These are phyloP conservation scores for Naja naja DNA, from an alignment of 2,113 vertebrate species.

Conservation along the genomic window DNA sequence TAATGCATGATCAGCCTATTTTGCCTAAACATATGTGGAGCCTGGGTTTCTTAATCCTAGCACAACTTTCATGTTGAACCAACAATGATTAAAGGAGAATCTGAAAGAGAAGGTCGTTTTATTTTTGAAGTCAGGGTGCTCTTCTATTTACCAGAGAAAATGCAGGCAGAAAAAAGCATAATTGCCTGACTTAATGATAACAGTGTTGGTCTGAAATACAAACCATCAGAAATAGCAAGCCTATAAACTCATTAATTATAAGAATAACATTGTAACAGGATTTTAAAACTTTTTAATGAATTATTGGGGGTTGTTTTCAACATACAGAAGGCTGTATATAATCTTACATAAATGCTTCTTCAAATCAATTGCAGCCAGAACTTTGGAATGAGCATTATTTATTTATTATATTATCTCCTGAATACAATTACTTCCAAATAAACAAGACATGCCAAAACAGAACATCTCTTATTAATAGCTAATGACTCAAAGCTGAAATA, in stretches of 20 bases:
- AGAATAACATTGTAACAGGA: background rate
- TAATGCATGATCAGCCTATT: background rate
- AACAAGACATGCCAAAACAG: background rate
- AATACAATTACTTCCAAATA: background rate
- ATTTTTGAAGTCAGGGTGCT: slow-evolving; percentile 14
- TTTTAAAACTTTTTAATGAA: slow-evolving; percentile 4
- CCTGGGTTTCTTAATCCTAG: background rate
- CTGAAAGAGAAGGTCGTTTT: background rate
- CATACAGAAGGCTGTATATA: slow-evolving; percentile 33
- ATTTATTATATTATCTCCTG: background rate
- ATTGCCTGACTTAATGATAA: background rate
- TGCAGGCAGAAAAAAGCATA: background rate
- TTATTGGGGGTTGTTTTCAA: slow-evolving; percentile 20
- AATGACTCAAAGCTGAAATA: background rate
- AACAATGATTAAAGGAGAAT: slow-evolving; percentile 16
- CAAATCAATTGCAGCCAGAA: slow-evolving; percentile 22
- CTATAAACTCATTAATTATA: background rate
- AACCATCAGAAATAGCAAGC: background rate
- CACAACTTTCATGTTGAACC: background rate
- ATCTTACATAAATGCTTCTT: background rate
- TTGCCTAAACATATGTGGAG: background rate
- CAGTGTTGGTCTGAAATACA: background rate
- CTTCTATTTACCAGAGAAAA: slow-evolving; percentile 19
- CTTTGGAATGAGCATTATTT: background rate
- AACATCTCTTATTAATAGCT: background rate